phyloP scores from a whole-genome alignment of 2,888 invertebrate species.

The Aleiodes leptofemur region DNA sequence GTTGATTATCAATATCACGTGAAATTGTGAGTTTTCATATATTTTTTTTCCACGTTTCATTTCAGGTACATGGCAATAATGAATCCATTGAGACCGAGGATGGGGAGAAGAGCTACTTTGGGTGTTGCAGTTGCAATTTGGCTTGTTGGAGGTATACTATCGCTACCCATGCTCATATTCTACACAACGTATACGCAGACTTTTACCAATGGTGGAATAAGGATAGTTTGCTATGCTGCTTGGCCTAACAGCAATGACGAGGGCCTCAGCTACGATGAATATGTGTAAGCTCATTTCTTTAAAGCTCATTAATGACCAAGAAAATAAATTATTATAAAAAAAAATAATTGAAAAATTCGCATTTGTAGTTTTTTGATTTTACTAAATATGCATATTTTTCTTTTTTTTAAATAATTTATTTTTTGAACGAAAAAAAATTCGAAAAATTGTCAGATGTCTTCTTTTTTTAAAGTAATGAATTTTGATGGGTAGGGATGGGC shows the following conservation, averaged over 20 bases:
- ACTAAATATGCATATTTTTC: no score
- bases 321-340: no score
- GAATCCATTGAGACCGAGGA: conserved; percentile 91
- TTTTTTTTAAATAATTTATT: no score
- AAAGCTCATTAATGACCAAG: neutral
- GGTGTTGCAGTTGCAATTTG: conserved; percentile 91
- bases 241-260: conserved; percentile 84
- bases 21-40: neutral
- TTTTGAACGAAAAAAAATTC: no score
- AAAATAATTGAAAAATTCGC: no score
- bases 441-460: no score
- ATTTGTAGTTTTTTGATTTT: no score
- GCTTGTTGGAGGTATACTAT: conserved; percentile 86
- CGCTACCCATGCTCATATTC: conserved; percentile 90
- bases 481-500: no score
- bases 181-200: conserved; percentile 83
- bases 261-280: conserved; percentile 84
- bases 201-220: conserved; percentile 77
- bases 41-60: conserved; percentile 53
- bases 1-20: neutral
- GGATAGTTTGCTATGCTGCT: conserved; percentile 87
- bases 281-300: conserved; percentile 80
- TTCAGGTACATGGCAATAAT: conserved; percentile 96
- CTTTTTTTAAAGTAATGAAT: no score
- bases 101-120: conserved; percentile 90